These are phyloP conservation scores for Eupithecia exiguata DNA, from an alignment of 2,888 invertebrate species.

Conservation along the genomic window DNA sequence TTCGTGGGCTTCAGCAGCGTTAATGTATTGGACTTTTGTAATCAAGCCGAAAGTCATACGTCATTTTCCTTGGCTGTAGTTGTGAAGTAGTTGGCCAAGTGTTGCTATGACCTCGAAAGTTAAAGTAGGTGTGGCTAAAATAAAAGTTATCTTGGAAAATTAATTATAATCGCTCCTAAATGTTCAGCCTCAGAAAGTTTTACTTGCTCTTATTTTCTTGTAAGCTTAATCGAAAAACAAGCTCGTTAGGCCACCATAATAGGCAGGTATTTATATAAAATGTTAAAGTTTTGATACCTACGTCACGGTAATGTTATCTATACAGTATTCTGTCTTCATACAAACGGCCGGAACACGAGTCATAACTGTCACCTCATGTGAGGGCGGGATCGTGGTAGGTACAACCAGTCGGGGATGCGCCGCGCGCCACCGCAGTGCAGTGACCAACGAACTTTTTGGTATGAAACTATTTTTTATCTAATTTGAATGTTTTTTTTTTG, in stretches of 20 bases:
- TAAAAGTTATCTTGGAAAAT: constrained; percentile 22
- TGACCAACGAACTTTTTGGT: too few relatives aligned
- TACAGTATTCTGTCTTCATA: too few relatives aligned
- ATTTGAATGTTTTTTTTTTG: too few relatives aligned
- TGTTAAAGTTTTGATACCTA: background rate
- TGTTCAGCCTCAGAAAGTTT: background rate
- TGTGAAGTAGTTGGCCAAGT: constrained; percentile 19
- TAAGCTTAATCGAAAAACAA: background rate
- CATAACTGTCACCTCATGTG: too few relatives aligned
- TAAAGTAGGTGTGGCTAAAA: constrained; percentile 14
- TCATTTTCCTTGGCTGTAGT: constrained; percentile 24
- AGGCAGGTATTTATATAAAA: background rate
- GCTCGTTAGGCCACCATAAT: background rate
- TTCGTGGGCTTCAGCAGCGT: constrained; percentile 35
- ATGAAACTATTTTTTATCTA: too few relatives aligned
- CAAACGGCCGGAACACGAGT: too few relatives aligned
- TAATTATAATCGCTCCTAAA: background rate
- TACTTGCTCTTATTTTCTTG: background rate
- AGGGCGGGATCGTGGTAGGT: too few relatives aligned
- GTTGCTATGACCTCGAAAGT: constrained; percentile 1
- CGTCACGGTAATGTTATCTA: too few relatives aligned
- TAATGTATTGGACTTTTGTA: constrained; percentile 40
- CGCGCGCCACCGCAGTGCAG: too few relatives aligned
- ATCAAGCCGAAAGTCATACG: constrained; percentile 30
- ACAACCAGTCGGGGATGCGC: too few relatives aligned